Conservation (phyloP, 2,113 vertebrate genomes). For the Cynocephalus volans region DNA sequence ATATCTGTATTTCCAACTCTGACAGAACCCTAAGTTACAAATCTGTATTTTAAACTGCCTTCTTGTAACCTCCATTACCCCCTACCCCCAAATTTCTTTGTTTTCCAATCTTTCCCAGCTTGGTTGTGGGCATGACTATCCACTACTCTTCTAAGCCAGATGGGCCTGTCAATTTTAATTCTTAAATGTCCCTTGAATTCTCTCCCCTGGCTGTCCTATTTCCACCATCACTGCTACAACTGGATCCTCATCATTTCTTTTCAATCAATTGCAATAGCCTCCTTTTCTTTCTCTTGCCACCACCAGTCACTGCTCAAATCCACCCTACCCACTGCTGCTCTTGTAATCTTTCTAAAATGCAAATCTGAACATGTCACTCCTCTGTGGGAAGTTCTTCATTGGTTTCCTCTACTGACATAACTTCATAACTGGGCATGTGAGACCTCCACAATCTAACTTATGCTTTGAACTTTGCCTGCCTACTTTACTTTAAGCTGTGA, state of each 20-base stretch:
- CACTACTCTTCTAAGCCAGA: not conserved
- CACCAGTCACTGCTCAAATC: not conserved
- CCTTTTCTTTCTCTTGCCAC: not conserved
- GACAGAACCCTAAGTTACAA: not conserved
- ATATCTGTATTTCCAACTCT: not conserved
- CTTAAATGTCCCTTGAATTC: not conserved
- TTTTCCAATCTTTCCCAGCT: not conserved
- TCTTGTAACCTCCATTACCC: not conserved
- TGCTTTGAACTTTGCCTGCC: not conserved
- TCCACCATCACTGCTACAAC: not conserved
- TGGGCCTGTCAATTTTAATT: not conserved
- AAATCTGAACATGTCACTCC: not conserved
- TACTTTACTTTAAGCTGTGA: not conserved
- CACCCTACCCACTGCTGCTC: not conserved
- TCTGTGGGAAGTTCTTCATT: not conserved
- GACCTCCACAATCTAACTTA: not conserved
- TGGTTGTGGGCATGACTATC: not conserved
- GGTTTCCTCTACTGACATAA: not conserved
- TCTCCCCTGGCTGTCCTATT: not conserved
- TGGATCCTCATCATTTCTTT: not conserved
- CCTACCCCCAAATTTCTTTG: not conserved
- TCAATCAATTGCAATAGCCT: not conserved
- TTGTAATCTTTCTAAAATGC: slow-evolving; percentile 5
- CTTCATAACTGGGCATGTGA: not conserved
- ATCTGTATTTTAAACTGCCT: not conserved